phyloP scores from a whole-genome alignment of 1,140 invertebrate species.

The Teleogryllus occipitalis region DNA sequence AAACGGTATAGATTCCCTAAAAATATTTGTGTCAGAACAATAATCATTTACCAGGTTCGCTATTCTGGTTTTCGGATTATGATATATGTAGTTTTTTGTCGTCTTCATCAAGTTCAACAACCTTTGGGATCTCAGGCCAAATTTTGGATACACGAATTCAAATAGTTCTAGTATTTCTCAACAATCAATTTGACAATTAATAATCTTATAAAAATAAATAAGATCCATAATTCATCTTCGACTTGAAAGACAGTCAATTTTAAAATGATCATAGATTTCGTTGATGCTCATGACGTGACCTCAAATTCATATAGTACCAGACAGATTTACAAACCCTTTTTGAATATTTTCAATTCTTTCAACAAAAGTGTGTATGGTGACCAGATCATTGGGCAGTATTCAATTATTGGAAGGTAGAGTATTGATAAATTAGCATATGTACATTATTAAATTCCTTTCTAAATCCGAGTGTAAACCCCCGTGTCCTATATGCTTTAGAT shows the following conservation, averaged over 20 bases:
- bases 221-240: not conserved
- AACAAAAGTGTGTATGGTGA: not conserved
- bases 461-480: not conserved
- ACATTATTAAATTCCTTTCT: not conserved
- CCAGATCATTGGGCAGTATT: not conserved
- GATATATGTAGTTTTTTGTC: not conserved
- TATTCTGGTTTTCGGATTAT: not conserved
- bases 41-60: not conserved
- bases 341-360: not conserved
- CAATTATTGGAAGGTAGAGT: not conserved
- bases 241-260: too few relatives aligned
- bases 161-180: not conserved
- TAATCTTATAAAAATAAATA: not conserved
- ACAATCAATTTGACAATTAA: not conserved
- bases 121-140: not conserved
- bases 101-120: not conserved
- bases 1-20: not conserved
- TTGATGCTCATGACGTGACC: not conserved
- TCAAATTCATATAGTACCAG: not conserved
- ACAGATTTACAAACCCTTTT: not conserved
- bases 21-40: not conserved
- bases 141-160: not conserved
- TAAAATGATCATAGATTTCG: not conserved
- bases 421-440: not conserved
- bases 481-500: not conserved